phyloP scores from a whole-genome alignment of 2,888 invertebrate species.

The Cosmia trapezina region DNA sequence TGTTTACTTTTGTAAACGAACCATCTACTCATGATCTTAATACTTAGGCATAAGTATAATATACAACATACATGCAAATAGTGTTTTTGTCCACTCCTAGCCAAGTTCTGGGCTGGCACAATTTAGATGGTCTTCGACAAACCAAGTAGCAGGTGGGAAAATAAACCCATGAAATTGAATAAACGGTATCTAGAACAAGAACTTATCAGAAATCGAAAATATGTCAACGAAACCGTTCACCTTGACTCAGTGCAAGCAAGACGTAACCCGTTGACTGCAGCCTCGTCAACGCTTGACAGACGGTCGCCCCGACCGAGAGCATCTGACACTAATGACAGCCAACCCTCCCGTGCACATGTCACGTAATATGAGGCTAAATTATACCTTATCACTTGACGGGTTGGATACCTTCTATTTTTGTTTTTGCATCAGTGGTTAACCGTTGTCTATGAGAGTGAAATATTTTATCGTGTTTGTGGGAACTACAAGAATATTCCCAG shows the following conservation, averaged over 20 bases:
- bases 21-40: neutral
- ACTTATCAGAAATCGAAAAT: constrained; percentile 7
- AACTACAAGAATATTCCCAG: neutral
- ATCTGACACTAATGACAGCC: constrained; percentile 84
- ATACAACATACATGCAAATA: neutral
- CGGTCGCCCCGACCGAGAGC: constrained; percentile 69
- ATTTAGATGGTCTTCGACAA: neutral
- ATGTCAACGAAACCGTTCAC: constrained; percentile 45
- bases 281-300: constrained; percentile 72
- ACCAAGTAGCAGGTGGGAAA: neutral
- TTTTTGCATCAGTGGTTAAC: constrained; percentile 58
- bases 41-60: neutral
- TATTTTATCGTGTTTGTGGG: constrained; percentile 34
- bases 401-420: constrained; percentile 61
- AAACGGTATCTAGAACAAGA: neutral
- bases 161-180: neutral
- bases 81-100: neutral
- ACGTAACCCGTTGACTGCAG: constrained; percentile 61
- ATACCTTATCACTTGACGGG: constrained; percentile 80
- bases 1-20: neutral
- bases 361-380: constrained; percentile 79
- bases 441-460: constrained; percentile 54
- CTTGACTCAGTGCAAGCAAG: constrained; percentile 62
- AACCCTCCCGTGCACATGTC: constrained; percentile 86
- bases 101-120: neutral